Conservation (phyloP, 1,140 invertebrate genomes). For the Temnothorax nylanderi region DNA sequence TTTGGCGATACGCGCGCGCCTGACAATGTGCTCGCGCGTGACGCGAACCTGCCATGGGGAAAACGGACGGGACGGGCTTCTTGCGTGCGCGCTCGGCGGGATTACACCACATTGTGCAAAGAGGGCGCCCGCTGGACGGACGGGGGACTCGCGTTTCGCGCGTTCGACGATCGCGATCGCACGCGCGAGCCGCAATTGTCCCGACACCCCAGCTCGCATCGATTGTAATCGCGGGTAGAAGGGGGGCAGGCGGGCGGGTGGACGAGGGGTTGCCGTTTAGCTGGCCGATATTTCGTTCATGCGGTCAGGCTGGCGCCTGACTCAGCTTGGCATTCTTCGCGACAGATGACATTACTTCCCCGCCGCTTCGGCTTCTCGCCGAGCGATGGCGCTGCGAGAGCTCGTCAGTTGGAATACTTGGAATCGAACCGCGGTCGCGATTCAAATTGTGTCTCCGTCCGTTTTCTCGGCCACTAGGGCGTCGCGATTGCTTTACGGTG, state of each 20-base stretch:
- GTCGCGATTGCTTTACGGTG: not conserved
- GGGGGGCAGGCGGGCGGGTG: not conserved
- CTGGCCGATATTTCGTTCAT: constrained; percentile 57
- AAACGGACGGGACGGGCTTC: constrained; percentile 54
- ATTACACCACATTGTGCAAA: constrained; percentile 74
- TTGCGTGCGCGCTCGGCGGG: constrained; percentile 57
- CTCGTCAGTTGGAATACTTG: not conserved
- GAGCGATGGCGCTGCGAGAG: not conserved
- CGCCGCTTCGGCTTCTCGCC: not conserved
- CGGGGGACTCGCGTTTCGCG: not conserved
- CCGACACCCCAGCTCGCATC: constrained; percentile 51
- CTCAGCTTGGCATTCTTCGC: constrained; percentile 59
- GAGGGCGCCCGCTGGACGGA: constrained; percentile 49
- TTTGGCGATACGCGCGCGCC: not conserved
- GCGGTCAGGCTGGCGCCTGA: constrained; percentile 76
- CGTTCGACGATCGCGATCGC: not conserved
- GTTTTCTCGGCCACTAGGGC: too few species aligned
- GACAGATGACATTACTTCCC: constrained; percentile 45
- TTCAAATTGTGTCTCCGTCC: not conserved
- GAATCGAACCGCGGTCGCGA: not conserved
- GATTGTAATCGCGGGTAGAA: constrained; percentile 37
- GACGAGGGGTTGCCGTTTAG: constrained; percentile 66
- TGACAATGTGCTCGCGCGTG: constrained; percentile 71
- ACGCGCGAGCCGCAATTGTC: constrained; percentile 66
- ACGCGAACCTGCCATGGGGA: constrained; percentile 71